A percentile compares a stretch with the other conserved stretches of the same genome.
phyloP scores from a whole-genome alignment of 2,888 invertebrate genomes.

The Stenolophus ochropezus region DNA sequence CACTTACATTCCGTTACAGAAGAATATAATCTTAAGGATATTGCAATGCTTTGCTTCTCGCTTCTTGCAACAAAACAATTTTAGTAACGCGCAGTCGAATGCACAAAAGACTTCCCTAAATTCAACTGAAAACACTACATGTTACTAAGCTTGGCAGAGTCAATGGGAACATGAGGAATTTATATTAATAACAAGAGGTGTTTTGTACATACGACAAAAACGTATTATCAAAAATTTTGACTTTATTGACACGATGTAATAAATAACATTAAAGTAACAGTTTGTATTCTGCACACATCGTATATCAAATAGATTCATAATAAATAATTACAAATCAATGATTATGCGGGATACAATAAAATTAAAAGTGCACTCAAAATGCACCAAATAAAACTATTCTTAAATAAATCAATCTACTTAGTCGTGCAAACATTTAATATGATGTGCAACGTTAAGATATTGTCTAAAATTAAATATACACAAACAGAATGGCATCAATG shows the following conservation, averaged over 20 bases:
- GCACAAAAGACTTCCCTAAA: constrained; percentile 35
- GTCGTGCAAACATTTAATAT: constrained; percentile 46
- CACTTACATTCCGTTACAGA: constrained; percentile 45
- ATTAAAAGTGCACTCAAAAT: constrained; percentile 28
- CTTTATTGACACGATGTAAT: constrained; percentile 21
- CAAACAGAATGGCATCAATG: constrained; percentile 37
- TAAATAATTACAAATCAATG: constrained; percentile 34
- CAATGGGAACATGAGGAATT: constrained; percentile 16
- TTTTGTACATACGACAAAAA: constrained; percentile 44
- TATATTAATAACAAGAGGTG: constrained; percentile 29
- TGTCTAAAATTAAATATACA: constrained; percentile 49
- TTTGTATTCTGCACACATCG: constrained; percentile 56
- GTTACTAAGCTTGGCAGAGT: neutral
- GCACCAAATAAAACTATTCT: constrained; percentile 41
- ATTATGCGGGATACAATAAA: constrained; percentile 39
- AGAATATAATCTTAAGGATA: constrained; percentile 10
- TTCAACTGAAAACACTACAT: neutral
- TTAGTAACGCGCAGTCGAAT: constrained; percentile 32
- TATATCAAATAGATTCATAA: constrained; percentile 37
- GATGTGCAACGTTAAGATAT: constrained; percentile 43
- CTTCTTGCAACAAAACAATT: constrained; percentile 35
- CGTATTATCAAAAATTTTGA: constrained; percentile 36
- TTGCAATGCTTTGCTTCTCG: constrained; percentile 24
- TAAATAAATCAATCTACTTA: constrained; percentile 29
- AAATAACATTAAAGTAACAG: constrained; percentile 40